Evolutionary conservation across 1,140 invertebrate species (phyloP), one percentile per base, ranked within the genome.

Genomic region (Tetramorium parvispinum): DNA sequence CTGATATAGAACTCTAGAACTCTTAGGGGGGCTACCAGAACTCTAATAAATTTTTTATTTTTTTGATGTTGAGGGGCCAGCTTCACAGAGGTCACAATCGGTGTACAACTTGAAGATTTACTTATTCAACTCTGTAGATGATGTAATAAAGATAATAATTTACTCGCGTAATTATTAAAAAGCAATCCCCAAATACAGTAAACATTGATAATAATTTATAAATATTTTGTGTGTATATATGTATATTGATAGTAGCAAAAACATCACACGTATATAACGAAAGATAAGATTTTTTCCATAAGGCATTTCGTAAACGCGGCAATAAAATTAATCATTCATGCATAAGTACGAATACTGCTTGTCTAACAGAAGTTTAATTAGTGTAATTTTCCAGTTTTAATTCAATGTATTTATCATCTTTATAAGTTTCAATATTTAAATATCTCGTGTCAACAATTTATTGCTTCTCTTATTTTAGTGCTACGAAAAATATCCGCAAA

Each of bases 391-490:
- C 10, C 24, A 32, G 13, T 21, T n/a, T 57, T 51, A 24, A 21
- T n/a, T 21, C 16, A 27, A 21, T 49, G 6, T 57, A 57, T 13
- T 1, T 81, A 55, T 1, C 70, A 21, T n/a, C 57, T 57, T 82
- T 57, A 57, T 43, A 18, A 57, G 16, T 11, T 70, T 55, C 32
- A 8, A 55, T 46, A 43, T 13, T 79, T 18, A 57, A 71, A 55
- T 40, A 55, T 40, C 16, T 53, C 40, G 55, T 68, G 24, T 68
- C 32, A 18, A 16, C 53, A 51, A 71, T 73, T 82, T 82, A 79
- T 40, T 18, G 32, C 32, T 51, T 49, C 4, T 63, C 18, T 76
- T 76, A 78, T 65, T n/a, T 32, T 57, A 24, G 3, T 2, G 13
- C n/a, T 21, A 40, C 49, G 51, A 32, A 43, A 81, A 71, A 57